Conservation (phyloP, 2,113 vertebrate species). For the Etheostoma cragini region DNA sequence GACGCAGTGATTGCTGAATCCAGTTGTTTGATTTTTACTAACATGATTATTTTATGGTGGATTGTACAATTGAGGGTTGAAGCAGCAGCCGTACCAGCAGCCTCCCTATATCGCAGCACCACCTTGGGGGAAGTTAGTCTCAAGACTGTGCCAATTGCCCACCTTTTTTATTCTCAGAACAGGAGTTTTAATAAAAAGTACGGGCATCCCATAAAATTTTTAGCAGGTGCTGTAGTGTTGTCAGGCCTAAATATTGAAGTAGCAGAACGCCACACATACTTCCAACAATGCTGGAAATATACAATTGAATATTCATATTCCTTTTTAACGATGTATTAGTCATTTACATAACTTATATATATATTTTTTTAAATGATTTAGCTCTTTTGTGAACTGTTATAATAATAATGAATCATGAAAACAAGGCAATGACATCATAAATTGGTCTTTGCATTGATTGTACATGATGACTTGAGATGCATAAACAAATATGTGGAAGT, state of each 20-base stretch:
- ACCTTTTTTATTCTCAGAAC: conserved; percentile 32
- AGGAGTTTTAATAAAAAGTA: conserved; percentile 33
- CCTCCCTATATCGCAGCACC: conserved; percentile 44
- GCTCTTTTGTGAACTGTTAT: conserved; percentile 14
- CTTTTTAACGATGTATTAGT: conserved; percentile 50
- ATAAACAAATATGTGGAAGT: neutral
- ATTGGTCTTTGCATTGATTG: neutral
- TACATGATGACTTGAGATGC: neutral
- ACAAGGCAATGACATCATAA: neutral
- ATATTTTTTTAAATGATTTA: conserved; percentile 13
- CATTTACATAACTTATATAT: conserved; percentile 30
- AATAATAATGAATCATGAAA: neutral
- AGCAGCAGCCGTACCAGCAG: conserved; percentile 27
- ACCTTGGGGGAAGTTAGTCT: conserved; percentile 45
- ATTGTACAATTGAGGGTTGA: conserved; percentile 30
- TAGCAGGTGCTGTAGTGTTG: conserved; percentile 28
- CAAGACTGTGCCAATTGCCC: conserved; percentile 3
- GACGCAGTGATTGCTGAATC: conserved; percentile 33
- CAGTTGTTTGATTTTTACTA: conserved; percentile 50
- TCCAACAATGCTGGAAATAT: conserved; percentile 9
- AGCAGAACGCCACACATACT: conserved; percentile 14
- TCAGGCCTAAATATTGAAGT: conserved; percentile 57
- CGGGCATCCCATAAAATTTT: conserved; percentile 44
- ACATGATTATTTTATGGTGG: conserved; percentile 52
- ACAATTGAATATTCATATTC: conserved; percentile 52